These are phyloP conservation scores for Oxytorus armatus DNA, from an alignment of 2,888 invertebrate species.

Conservation along the genomic window DNA sequence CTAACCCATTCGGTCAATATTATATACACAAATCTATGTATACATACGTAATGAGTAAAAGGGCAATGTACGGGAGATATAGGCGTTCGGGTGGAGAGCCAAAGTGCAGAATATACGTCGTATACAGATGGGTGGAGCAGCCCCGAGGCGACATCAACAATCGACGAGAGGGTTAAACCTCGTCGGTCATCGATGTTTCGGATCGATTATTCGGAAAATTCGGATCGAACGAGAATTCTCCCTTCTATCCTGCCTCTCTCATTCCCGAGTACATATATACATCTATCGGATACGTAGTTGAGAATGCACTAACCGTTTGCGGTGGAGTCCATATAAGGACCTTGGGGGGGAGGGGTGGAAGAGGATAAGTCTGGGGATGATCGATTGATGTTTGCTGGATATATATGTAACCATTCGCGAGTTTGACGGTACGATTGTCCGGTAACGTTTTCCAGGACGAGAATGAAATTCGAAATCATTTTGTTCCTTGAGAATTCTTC, in stretches of 20 bases:
- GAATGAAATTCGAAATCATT: neutral
- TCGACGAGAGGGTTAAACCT: no score
- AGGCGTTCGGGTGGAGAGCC: slow-evolving; percentile 9
- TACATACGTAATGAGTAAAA: slow-evolving; percentile 7
- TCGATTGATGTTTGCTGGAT: neutral
- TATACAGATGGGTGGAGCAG: neutral
- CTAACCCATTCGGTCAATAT: neutral
- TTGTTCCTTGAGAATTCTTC: no score
- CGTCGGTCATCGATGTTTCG: slow-evolving; percentile 32
- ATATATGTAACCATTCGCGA: neutral
- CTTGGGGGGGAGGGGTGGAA: neutral
- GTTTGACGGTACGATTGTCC: neutral
- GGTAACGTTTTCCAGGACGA: neutral
- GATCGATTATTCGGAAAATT: slow-evolving; percentile 63
- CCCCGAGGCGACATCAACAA: slow-evolving; percentile 19
- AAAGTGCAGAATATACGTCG: slow-evolving; percentile 29
- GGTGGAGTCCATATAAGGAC: neutral
- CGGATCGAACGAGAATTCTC: slow-evolving; percentile 52
- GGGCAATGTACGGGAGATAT: neutral
- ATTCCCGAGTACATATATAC: neutral
- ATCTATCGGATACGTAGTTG: neutral
- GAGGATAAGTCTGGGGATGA: neutral
- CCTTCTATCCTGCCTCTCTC: slow-evolving; percentile 4
- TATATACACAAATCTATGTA: neutral
- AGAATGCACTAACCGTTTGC: slow-evolving; percentile 24